Evolutionary conservation across 2,797 vertebrate species (phyloP).

Genomic region (Botia kubotai): DNA sequence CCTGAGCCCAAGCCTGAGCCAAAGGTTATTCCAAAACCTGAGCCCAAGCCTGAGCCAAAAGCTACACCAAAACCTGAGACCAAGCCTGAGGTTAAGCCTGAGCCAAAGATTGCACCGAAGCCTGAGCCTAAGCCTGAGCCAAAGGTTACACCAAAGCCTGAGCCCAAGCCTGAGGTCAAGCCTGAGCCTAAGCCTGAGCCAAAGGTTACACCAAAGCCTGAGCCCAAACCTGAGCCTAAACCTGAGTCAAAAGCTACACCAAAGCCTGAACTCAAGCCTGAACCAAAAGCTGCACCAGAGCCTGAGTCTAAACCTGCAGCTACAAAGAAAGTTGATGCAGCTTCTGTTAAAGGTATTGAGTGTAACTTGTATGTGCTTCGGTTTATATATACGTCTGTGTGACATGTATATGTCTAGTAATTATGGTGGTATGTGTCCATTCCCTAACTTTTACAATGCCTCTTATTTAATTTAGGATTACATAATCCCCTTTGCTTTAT

Average conservation of each 20-base stretch:
- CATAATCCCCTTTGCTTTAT: conserved; percentile 9
- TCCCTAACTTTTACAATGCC: conserved; percentile 18
- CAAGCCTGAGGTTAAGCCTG: conserved; percentile 28
- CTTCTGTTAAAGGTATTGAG: conserved; percentile 79
- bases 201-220: background rate
- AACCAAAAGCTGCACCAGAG: conserved; percentile 39
- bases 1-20: conserved; percentile 55
- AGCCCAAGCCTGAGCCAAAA: conserved; percentile 23
- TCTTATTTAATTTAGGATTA: conserved; percentile 6
- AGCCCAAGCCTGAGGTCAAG: conserved; percentile 33
- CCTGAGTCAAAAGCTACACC: conserved; percentile 47
- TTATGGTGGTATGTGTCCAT: conserved; percentile 17
- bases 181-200: conserved; percentile 44
- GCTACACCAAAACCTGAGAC: conserved; percentile 29
- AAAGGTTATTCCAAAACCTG: conserved; percentile 44
- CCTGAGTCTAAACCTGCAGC: conserved; percentile 49
- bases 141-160: conserved; percentile 33
- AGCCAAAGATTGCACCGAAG: background rate
- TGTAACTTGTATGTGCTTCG: conserved; percentile 22
- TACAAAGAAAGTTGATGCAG: conserved; percentile 69
- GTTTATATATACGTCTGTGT: conserved; percentile 17
- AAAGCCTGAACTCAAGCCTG: conserved; percentile 43
- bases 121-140: conserved; percentile 60
- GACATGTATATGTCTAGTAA: background rate
- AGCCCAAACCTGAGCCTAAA: conserved; percentile 47